phyloP scores from a whole-genome alignment of 1,140 invertebrate genomes.

The Lethocerus indicus region DNA sequence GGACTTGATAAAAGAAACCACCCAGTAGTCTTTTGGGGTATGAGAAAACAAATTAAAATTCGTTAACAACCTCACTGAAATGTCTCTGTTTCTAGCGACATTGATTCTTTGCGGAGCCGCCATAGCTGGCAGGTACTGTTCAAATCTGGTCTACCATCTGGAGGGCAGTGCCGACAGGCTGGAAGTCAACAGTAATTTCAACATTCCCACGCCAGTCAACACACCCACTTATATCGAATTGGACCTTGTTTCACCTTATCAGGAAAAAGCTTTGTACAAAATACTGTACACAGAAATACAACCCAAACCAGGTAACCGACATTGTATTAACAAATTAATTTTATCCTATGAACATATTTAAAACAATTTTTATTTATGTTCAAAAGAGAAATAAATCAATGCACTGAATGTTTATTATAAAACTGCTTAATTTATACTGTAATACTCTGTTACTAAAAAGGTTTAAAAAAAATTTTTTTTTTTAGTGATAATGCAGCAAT shows the following conservation, averaged over 20 bases:
- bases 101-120: slow-evolving; percentile 10
- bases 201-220: slow-evolving; percentile 7
- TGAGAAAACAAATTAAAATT: no score
- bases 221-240: slow-evolving; percentile 2
- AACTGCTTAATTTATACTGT: neutral
- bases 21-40: neutral
- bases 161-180: slow-evolving; percentile 9
- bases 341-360: neutral
- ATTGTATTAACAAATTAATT: neutral
- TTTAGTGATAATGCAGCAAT: neutral
- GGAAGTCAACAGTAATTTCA: neutral
- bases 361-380: neutral
- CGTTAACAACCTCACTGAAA: neutral
- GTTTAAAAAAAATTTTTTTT: neutral
- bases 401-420: neutral
- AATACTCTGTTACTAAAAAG: neutral
- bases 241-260: slow-evolving; percentile 6
- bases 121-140: slow-evolving; percentile 8
- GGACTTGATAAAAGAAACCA: neutral
- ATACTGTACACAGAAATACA: slow-evolving; percentile 5
- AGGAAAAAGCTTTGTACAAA: slow-evolving; percentile 2
- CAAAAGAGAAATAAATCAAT: neutral
- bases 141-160: slow-evolving; percentile 10
- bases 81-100: neutral
- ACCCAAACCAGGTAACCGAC: slow-evolving; percentile 7